A percentile compares a stretch with the other conserved stretches of the same genome.
These are phyloP conservation scores for Cinclus mexicanus DNA, from an alignment of 2,113 vertebrate species.

Conservation along the genomic window DNA sequence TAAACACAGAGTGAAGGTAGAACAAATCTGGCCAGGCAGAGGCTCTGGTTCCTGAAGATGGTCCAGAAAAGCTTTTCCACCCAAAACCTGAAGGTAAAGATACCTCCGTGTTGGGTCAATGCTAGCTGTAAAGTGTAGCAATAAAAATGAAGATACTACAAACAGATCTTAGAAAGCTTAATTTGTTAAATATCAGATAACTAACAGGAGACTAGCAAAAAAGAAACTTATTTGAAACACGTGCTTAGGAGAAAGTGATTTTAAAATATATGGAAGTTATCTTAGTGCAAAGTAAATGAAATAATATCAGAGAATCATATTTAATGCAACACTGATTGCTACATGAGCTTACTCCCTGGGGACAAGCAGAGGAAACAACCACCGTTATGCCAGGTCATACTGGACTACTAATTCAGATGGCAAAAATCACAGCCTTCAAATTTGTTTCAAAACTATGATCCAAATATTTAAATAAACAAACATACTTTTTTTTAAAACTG, in stretches of 20 bases:
- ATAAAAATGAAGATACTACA: slow-evolving; percentile 74
- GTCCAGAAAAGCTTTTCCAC: slow-evolving; percentile 96
- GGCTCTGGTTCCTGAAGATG: slow-evolving; percentile 93
- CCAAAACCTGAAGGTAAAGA: slow-evolving; percentile 94
- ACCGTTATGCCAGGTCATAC: neutral
- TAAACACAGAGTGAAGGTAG: slow-evolving; percentile 91
- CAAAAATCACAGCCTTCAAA: neutral
- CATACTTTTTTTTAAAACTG: slow-evolving; percentile 85
- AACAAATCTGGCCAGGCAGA: slow-evolving; percentile 89
- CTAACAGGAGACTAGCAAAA: neutral
- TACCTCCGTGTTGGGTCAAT: slow-evolving; percentile 90
- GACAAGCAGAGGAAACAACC: neutral
- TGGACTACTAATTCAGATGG: neutral
- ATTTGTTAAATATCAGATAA: slow-evolving; percentile 30
- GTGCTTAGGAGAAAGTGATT: neutral
- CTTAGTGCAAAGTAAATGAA: neutral
- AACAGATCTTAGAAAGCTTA: slow-evolving; percentile 10
- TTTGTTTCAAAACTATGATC: neutral
- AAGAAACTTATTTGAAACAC: neutral
- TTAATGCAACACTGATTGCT: neutral
- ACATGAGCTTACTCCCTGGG: neutral
- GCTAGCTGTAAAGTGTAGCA: slow-evolving; percentile 82
- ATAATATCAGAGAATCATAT: neutral
- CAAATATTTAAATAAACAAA: slow-evolving; percentile 27
- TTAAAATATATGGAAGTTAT: neutral